Evolutionary conservation across 2,797 vertebrate genomes (phyloP).

Genomic region (Natrix natrix): DNA sequence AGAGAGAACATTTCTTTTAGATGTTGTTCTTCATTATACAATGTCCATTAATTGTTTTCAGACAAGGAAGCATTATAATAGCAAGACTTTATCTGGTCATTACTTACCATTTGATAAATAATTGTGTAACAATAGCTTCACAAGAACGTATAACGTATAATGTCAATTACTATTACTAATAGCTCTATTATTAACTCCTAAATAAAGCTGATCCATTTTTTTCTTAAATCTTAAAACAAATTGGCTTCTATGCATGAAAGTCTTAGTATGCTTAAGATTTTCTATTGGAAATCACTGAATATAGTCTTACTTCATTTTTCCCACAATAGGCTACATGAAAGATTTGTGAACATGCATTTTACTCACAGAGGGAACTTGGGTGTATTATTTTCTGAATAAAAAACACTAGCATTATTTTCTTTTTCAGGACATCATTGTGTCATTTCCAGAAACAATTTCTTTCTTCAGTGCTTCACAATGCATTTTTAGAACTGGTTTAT

Average conservation of each 20-base stretch:
- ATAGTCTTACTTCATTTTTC: neutral
- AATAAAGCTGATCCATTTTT: neutral
- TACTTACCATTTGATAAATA: neutral
- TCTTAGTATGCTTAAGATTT: neutral
- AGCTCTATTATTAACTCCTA: neutral
- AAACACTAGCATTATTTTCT: conserved; percentile 7
- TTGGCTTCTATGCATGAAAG: neutral
- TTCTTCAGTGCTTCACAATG: conserved; percentile 12
- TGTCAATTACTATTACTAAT: neutral
- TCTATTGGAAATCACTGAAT: neutral
- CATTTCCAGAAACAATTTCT: neutral
- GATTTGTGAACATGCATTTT: neutral
- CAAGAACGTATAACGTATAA: neutral
- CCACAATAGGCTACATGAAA: neutral
- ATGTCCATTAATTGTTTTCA: conserved; percentile 21
- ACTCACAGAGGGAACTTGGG: neutral
- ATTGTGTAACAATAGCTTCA: neutral
- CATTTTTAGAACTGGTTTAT: neutral
- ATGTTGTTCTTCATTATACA: conserved; percentile 5
- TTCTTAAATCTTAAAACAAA: neutral
- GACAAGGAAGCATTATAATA: neutral
- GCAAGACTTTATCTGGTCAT: neutral
- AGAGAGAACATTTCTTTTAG: neutral
- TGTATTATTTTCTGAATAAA: neutral
- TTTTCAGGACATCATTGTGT: conserved; percentile 11